Evolutionary conservation across 2,888 invertebrate genomes (phyloP).

Genomic region (Rhagonycha lutea): DNA sequence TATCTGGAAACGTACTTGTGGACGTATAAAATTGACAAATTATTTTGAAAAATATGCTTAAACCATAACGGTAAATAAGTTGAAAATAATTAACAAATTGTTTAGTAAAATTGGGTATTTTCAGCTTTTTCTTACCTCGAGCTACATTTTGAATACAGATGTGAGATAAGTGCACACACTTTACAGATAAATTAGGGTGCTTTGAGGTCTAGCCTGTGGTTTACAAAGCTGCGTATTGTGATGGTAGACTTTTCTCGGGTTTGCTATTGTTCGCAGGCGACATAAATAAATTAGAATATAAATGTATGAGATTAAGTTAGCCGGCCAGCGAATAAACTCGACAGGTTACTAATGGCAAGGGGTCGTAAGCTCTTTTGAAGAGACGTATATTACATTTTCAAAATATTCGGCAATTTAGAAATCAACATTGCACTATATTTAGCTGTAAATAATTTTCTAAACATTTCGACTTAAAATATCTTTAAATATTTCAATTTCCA

Average conservation of each 20-base stretch:
- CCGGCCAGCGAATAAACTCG: slow-evolving; percentile 37
- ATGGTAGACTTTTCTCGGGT: slow-evolving; percentile 36
- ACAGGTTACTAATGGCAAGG: slow-evolving; percentile 40
- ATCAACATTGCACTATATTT: neutral
- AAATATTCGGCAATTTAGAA: slow-evolving; percentile 1
- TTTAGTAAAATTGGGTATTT: neutral
- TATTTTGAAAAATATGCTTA: neutral
- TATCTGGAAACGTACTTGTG: slow-evolving; percentile 4
- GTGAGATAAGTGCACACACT: slow-evolving; percentile 14
- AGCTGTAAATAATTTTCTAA: neutral
- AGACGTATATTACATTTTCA: slow-evolving; percentile 26
- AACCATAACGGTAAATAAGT: neutral
- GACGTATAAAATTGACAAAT: neutral
- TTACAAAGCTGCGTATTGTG: slow-evolving; percentile 37
- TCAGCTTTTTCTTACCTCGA: neutral
- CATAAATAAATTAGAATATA: slow-evolving; percentile 45
- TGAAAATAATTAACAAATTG: neutral
- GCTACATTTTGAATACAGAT: slow-evolving; percentile 2
- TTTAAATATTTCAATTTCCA: neutral
- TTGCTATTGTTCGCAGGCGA: slow-evolving; percentile 38
- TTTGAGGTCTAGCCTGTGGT: slow-evolving; percentile 30
- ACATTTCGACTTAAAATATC: neutral
- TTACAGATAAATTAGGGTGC: slow-evolving; percentile 30
- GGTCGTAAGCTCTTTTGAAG: slow-evolving; percentile 32
- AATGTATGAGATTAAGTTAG: slow-evolving; percentile 42